Percentiles rank a stretch among this genome's conserved stretches.
Conservation (phyloP, 2,888 invertebrate genomes). For the Lucinisca nassula region DNA sequence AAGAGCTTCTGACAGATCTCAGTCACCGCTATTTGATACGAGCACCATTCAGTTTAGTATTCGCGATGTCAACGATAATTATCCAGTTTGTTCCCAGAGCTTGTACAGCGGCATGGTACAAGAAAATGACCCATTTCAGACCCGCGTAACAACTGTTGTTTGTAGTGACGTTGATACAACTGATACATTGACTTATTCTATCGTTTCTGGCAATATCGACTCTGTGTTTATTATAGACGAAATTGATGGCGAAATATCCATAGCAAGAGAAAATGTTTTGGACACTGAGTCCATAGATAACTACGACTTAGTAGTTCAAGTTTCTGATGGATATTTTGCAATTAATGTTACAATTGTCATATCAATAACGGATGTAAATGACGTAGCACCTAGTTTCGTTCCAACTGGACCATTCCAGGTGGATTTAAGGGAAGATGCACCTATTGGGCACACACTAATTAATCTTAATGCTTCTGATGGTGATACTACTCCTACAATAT, state of each 20-base stretch:
- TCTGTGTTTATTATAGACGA: constrained; percentile 63
- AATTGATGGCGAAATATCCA: constrained; percentile 56
- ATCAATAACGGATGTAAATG: constrained; percentile 76
- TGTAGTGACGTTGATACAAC: constrained; percentile 76
- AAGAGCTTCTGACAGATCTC: constrained; percentile 72
- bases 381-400: constrained; percentile 75
- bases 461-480: constrained; percentile 74
- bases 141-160: constrained; percentile 63
- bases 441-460: constrained; percentile 68
- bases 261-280: constrained; percentile 64
- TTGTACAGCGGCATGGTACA: constrained; percentile 60
- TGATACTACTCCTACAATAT: constrained; percentile 69
- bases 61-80: constrained; percentile 79
- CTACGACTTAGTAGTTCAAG: constrained; percentile 73
- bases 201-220: constrained; percentile 63
- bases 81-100: constrained; percentile 67
- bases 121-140: constrained; percentile 70
- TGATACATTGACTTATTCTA: constrained; percentile 63
- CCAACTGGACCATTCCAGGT: constrained; percentile 67
- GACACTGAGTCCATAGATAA: constrained; percentile 74
- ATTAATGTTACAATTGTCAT: constrained; percentile 93
- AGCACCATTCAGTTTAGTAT: constrained; percentile 72
- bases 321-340: constrained; percentile 92
- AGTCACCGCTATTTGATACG: constrained; percentile 41
- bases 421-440: constrained; percentile 62